Conservation (phyloP, 2,888 invertebrate genomes). For the Drosophila recens region DNA sequence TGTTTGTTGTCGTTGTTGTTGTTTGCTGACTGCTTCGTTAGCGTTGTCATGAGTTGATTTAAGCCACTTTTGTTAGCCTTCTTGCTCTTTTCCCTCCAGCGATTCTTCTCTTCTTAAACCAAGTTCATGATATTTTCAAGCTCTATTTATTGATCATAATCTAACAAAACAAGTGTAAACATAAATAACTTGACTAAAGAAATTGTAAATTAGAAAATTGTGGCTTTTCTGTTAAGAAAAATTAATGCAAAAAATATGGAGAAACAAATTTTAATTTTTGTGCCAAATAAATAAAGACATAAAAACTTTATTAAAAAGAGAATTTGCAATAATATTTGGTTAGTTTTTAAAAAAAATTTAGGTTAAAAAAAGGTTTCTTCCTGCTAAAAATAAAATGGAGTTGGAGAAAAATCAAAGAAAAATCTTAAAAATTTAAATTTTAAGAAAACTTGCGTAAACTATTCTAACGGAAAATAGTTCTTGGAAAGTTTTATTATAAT, state of each 20-base stretch:
- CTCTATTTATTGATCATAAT: slow-evolving; percentile 9
- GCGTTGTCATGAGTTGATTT: slow-evolving; percentile 77
- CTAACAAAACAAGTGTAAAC: slow-evolving; percentile 5
- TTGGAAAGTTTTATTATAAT: no score
- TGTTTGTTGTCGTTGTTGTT: slow-evolving; percentile 31
- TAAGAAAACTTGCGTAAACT: no score
- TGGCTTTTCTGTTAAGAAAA: no score
- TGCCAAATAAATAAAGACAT: no score
- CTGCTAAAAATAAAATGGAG: no score
- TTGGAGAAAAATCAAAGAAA: no score
- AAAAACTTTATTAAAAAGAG: no score
- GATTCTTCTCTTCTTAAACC: background rate
- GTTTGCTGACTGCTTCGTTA: slow-evolving; percentile 78
- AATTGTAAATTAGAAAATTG: background rate
- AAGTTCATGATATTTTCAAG: slow-evolving; percentile 26
- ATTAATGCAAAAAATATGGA: background rate
- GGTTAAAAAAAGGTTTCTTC: no score
- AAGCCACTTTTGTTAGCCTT: slow-evolving; percentile 67
- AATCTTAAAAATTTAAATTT: no score
- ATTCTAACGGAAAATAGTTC: no score
- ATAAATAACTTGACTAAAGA: background rate
- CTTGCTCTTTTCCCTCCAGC: background rate
- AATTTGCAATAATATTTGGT: no score
- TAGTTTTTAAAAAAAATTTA: no score
- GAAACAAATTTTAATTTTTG: background rate